Evolutionary conservation across 2,888 invertebrate species (phyloP).

Genomic region (Brenthis daphne): DNA sequence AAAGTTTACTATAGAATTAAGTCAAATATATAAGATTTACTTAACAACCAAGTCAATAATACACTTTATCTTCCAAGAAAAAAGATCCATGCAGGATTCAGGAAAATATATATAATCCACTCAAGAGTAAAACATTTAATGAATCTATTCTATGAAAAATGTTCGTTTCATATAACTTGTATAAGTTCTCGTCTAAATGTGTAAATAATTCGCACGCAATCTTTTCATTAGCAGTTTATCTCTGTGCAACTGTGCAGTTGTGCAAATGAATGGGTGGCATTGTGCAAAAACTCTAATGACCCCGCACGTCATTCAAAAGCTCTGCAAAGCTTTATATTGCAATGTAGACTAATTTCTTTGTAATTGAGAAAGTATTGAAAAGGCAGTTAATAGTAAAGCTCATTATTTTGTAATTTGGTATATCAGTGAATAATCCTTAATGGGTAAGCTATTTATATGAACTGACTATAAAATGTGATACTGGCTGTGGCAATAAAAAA

Average conservation of each 20-base stretch:
- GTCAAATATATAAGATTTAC: too few species aligned
- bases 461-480: too few species aligned
- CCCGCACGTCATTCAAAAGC: slow-evolving; percentile 18
- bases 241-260: slow-evolving; percentile 31
- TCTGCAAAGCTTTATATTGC: background rate
- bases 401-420: background rate
- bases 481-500: too few species aligned
- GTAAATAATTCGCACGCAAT: slow-evolving; percentile 36
- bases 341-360: slow-evolving; percentile 23
- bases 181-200: slow-evolving; percentile 28
- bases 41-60: too few species aligned
- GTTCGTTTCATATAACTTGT: slow-evolving; percentile 23
- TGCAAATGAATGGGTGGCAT: slow-evolving; percentile 24
- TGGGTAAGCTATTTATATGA: too few species aligned
- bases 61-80: too few species aligned
- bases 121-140: slow-evolving; percentile 4
- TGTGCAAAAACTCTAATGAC: slow-evolving; percentile 31
- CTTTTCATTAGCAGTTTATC: slow-evolving; percentile 38
- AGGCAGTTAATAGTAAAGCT: background rate
- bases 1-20: too few species aligned
- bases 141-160: slow-evolving; percentile 10
- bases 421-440: background rate
- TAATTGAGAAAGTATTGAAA: slow-evolving; percentile 17
- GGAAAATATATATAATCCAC: background rate
- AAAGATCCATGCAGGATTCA: too few species aligned